Evolutionary conservation across 2,797 vertebrate species (phyloP), one percentile per base, ranked within the genome.

Genomic region (Sebastes minor): DNA sequence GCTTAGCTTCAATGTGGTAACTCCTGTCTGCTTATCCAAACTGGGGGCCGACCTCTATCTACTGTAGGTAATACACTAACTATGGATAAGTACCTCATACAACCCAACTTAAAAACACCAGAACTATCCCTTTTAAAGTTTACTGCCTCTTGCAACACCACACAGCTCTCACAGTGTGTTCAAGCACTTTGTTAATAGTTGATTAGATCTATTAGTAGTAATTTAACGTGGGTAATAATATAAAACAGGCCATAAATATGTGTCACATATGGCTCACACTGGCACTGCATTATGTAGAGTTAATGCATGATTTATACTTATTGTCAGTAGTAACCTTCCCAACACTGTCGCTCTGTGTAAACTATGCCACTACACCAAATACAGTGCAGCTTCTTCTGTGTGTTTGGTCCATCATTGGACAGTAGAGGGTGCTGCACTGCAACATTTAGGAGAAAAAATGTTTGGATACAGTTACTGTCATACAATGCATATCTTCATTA

Each of bases 361-460:
- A 22, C 42, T 38, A 25, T 2, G 1, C 1, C 8, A 35, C n/a
- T 2, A 27, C n/a, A 13, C 4, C 12, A 52, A 8, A 42, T 25
- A 1, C 2, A 25, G 5, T 62, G 12, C 23, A 56, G 6, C 55
- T 2, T 28, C 18, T 23, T 62, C 8, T 67, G n/a, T 3, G 20
- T 38, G 18, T 38, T 60, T 33, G 18, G 22, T 83, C 30, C 33
- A 3, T 49, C 10, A 0, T 64, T 73, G 59, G 30, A 71, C 95
- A 93, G 83, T 88, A 92, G 95, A 87, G 91, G 95, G 95, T 28
- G 92, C 94, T 88, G 56, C 85, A 69, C 57, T 89, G 81, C 85
- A 85, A 88, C 80, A 88, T 76, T 82, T 84, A 62, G 22, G 11
- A 27, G 28, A 8, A 23, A 23, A 35, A 62, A n/a, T 1, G 0